Base-by-base conservation (phyloP, 2,888 invertebrate species). In the Thera britannica region DNA sequence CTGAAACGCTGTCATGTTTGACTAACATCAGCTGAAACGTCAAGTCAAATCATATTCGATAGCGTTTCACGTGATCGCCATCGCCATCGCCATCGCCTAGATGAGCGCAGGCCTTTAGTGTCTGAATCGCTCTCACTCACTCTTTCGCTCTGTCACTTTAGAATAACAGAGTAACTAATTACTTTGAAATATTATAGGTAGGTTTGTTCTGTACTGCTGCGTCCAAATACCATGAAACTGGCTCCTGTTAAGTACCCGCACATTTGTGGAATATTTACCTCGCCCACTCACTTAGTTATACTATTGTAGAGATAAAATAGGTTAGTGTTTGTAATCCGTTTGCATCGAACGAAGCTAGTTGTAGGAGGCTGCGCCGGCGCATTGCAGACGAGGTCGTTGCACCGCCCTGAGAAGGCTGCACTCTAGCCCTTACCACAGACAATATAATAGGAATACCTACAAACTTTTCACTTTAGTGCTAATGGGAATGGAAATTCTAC, bases 341-440 rank as follows among this genome's bases (percentile, higher is more conserved):
- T 59, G 65, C 59, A 65, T 65, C 62, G 49, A 62, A 62, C 56
- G 62, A 62, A 81, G 83, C 83, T 80, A 82, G 83, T 83, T 77
- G 82, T 68, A 67, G 75, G 72, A 88, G 87, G 85, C 85, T 85
- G 86, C 79, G 85, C 86, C 75, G 83, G 84, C 82, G 80, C 84
- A 78, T 76, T 69, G 74, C 70, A 62, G 72, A 72, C 77, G 88
- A 86, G 90, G 92, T 92, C 92, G 87, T 86, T 90, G 92, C 86
- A 84, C 90, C 79, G 79, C 80, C 79, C 79, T 71, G 81, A 83
- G 82, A 84, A 86, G 85, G 80, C 86, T 89, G 90, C 87, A 87
- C 89, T 84, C 83, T 79, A 81, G 83, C 82, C 84, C 83, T 81
- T 83, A 77, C 82, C 83, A 44, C 62, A 65, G 65, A 55, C n/a